A percentile compares a stretch with the other conserved stretches of the same genome.
phyloP scores from a whole-genome alignment of 2,888 invertebrate genomes.

The Heteromyza rotundicornis region DNA sequence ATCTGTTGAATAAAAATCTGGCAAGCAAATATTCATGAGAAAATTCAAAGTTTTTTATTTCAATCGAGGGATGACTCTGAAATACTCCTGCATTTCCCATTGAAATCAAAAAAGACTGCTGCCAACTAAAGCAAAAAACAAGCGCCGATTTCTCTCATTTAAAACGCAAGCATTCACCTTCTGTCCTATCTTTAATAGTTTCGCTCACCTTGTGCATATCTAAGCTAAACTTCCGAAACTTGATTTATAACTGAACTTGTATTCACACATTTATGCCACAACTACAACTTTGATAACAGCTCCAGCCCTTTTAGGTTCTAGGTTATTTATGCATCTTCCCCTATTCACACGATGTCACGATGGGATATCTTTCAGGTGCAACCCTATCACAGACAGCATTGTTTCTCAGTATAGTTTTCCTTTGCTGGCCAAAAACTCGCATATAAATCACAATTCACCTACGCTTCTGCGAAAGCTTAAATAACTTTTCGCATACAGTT shows the following conservation, averaged over 20 bases:
- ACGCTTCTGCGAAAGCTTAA: not conserved
- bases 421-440: not conserved
- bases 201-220: too few relatives aligned
- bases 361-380: not conserved
- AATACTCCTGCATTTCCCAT: too few relatives aligned
- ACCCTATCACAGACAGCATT: not conserved
- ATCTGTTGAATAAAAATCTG: not conserved
- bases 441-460: not conserved
- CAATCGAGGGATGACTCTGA: too few relatives aligned
- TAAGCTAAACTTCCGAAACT: too few relatives aligned
- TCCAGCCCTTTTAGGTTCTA: not conserved
- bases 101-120: too few relatives aligned
- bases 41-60: too few relatives aligned
- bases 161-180: too few relatives aligned
- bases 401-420: not conserved
- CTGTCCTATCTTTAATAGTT: too few relatives aligned
- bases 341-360: not conserved
- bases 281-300: not conserved
- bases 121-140: too few relatives aligned
- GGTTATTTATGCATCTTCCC: not conserved
- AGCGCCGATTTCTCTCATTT: too few relatives aligned
- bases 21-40: too few relatives aligned
- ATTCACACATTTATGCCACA: not conserved
- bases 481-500: not conserved
- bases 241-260: too few relatives aligned